Evolutionary conservation across 2,113 vertebrate species (phyloP).

Genomic region (Chlorodrepanis virens): DNA sequence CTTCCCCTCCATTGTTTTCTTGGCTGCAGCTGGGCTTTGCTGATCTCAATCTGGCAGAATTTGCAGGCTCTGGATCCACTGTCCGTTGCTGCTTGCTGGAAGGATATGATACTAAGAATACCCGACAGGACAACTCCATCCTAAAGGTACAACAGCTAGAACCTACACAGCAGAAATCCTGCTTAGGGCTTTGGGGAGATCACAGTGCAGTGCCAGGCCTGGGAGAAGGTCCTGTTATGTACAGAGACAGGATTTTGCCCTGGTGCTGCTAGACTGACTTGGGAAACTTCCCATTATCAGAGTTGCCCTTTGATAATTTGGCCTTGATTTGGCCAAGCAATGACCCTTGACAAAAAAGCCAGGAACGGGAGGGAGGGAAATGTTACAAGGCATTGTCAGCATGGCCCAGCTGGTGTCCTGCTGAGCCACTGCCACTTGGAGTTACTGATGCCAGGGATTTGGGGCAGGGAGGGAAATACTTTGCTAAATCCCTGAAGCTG

Average conservation of each 20-base stretch:
- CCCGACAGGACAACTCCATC: conserved; percentile 98
- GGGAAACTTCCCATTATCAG: background rate
- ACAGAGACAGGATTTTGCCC: background rate
- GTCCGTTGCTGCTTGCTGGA: conserved; percentile 96
- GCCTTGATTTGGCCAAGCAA: background rate
- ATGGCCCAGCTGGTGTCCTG: background rate
- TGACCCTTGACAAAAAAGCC: background rate
- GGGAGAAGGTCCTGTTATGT: background rate
- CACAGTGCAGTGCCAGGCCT: background rate
- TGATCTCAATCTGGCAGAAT: conserved; percentile 97
- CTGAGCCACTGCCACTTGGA: background rate
- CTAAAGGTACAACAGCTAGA: conserved; percentile 81
- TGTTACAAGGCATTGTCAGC: background rate
- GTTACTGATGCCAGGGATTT: background rate
- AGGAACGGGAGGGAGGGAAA: background rate
- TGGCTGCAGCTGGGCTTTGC: conserved; percentile 90
- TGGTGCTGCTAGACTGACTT: background rate
- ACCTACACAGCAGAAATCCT: background rate
- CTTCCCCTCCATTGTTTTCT: conserved; percentile 5
- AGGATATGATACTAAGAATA: conserved; percentile 98
- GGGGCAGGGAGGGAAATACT: background rate
- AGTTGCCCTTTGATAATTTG: background rate
- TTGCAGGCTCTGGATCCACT: conserved; percentile 93
- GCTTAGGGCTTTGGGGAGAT: background rate
- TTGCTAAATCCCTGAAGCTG: background rate